Evolutionary conservation across 1,140 invertebrate genomes (phyloP), one percentile per base, ranked within the genome.

Genomic region (Ceratitis capitata): DNA sequence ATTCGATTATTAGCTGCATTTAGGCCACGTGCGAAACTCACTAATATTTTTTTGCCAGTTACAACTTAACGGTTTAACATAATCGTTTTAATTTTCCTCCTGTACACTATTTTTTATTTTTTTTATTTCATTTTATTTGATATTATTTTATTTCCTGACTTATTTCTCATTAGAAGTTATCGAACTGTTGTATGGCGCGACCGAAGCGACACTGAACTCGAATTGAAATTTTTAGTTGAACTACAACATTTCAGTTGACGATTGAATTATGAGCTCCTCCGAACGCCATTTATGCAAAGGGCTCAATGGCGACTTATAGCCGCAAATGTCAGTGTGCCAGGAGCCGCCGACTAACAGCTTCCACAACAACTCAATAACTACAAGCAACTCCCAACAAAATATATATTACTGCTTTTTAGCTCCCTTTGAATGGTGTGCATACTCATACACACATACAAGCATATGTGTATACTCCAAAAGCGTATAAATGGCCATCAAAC

Each of bases 401-500:
- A 69, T 16, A n/a, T 78, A 45, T 45, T 35, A 26, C n/a, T 45
- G n/a, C 45, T 78, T 78, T 78, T n/a, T 39, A 47, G n/a, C 69
- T 78, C 69, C 39, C 35, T 16, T 23, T 23, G 35, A 45, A 45
- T n/a, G 10, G 14, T 45, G 2, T 6, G 19, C 4, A 47, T 23
- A 26, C 42, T n/a, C 32, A 78, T 23, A 78, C 5, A 78, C 19
- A 74, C 19, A 35, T 42, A 39, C 4, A 26, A 2, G 2, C 5
- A n/a, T 74, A n/a, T 42, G 39, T 3, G n/a, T 23, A 16, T 29
- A 61, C 7, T 6, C 56, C n/a, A 61, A 61, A 61, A 61, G 56
- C 1, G 69, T 19, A 78, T 78, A 78, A 78, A 78, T 78, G 69
- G 69, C 69, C 69, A 78, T 78, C 35, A 78, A 78, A 78, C 39